Conservation (phyloP, 1,140 invertebrate species). For the Thaumetopoea pityocampa region DNA sequence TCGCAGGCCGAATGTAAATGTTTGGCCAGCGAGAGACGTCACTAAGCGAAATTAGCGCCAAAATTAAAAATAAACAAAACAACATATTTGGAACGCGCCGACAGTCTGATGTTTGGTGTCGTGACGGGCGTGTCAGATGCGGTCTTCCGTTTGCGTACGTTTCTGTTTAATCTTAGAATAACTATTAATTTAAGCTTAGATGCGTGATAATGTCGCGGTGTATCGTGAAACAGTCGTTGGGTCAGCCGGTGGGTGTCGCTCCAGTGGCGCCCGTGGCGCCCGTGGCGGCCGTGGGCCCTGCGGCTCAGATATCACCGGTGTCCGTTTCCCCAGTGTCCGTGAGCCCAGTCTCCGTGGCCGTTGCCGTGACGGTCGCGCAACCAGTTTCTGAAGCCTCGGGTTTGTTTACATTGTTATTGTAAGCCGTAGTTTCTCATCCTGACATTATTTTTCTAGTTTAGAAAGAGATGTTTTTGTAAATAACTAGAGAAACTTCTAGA, state of each 20-base stretch:
- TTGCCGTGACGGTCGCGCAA: conserved; percentile 20
- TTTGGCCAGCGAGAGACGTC: conserved; percentile 50
- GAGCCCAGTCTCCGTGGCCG: conserved; percentile 30
- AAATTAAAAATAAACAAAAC: conserved; percentile 74
- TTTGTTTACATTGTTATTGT: conserved; percentile 36
- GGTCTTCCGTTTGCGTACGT: conserved; percentile 32
- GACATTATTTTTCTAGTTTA: too few species aligned
- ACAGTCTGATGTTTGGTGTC: conserved; percentile 65
- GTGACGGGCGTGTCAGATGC: conserved; percentile 40
- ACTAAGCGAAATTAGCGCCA: conserved; percentile 60
- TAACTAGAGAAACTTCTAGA: too few species aligned
- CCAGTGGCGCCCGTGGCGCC: conserved; percentile 23
- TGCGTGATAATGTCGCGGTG: conserved; percentile 51
- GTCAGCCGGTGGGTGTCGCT: conserved; percentile 42
- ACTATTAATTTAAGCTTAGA: conserved; percentile 24
- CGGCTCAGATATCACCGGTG: conserved; percentile 11
- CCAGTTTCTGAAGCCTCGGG: conserved; percentile 39
- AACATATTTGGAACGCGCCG: conserved; percentile 65
- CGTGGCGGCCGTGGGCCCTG: conserved; percentile 18
- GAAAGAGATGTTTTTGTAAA: too few species aligned
- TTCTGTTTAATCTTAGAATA: conserved; percentile 30
- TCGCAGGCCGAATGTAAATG: conserved; percentile 22
- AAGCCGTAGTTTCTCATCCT: too few species aligned
- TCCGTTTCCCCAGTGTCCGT: conserved; percentile 16
- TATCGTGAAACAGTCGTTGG: conserved; percentile 61